These are phyloP conservation scores for Setophaga coronata DNA, from an alignment of 2,113 vertebrate species.

Conservation along the genomic window DNA sequence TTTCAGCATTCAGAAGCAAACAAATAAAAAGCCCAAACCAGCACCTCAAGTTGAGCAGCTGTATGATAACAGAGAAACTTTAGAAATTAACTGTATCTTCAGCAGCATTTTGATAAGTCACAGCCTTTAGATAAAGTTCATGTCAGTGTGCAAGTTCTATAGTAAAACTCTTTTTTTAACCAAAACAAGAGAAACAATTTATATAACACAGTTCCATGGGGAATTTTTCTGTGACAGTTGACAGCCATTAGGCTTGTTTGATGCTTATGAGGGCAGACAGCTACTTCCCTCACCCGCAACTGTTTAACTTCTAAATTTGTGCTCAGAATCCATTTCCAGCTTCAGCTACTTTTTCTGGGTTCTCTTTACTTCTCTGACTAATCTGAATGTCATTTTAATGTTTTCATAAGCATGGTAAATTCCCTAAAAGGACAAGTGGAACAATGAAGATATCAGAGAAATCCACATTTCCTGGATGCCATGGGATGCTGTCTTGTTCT, in stretches of 20 bases:
- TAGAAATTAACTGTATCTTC: neutral
- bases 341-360: slow-evolving; percentile 8
- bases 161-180: neutral
- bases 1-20: neutral
- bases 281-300: neutral
- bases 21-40: neutral
- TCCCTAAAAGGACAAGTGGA: neutral
- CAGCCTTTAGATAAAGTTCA: neutral
- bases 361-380: slow-evolving; percentile 11
- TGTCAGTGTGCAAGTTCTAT: neutral
- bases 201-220: neutral
- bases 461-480: neutral
- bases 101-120: neutral
- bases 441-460: neutral
- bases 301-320: slow-evolving; percentile 51
- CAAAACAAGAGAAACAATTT: slow-evolving; percentile 34
- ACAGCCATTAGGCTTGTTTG: slow-evolving; percentile 43
- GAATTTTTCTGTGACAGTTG: slow-evolving; percentile 41
- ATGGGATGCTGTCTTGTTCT: neutral
- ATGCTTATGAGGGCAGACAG: slow-evolving; percentile 43
- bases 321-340: slow-evolving; percentile 8
- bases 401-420: neutral
- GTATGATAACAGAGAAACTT: neutral
- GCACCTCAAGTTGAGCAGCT: neutral
- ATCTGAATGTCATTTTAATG: slow-evolving; percentile 17